Conservation (phyloP, 2,113 vertebrate genomes). For the Henicopernis longicauda region DNA sequence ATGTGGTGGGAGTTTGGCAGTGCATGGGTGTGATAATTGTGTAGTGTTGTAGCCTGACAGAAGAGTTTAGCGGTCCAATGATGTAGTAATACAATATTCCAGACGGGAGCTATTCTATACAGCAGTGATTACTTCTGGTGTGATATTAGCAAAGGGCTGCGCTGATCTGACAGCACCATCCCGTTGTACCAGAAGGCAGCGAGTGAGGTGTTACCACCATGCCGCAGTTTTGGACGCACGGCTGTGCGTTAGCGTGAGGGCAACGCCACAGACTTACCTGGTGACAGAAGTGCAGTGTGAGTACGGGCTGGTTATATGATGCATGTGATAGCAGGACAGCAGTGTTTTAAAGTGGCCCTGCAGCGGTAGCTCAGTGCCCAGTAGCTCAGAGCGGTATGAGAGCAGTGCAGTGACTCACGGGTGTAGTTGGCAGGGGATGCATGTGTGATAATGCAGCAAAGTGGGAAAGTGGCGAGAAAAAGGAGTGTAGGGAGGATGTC, state of each 20-base stretch:
- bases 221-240: neutral
- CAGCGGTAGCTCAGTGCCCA: neutral
- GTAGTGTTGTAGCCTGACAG: neutral
- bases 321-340: neutral
- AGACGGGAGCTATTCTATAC: neutral
- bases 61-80: neutral
- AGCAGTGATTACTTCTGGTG: neutral
- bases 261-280: neutral
- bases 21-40: neutral
- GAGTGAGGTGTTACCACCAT: neutral
- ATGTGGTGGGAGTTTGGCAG: constrained; percentile 15
- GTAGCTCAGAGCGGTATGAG: neutral
- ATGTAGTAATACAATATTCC: constrained; percentile 37
- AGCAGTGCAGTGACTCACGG: neutral
- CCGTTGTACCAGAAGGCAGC: neutral
- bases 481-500: neutral
- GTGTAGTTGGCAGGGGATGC: neutral
- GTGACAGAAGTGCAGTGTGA: neutral
- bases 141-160: neutral
- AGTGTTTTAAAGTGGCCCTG: neutral
- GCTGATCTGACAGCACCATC: neutral
- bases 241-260: neutral
- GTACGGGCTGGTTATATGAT: neutral
- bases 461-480: neutral
- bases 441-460: neutral